Evolutionary conservation across 1,140 invertebrate genomes (phyloP).

Genomic region (Lordiphosa collinella): DNA sequence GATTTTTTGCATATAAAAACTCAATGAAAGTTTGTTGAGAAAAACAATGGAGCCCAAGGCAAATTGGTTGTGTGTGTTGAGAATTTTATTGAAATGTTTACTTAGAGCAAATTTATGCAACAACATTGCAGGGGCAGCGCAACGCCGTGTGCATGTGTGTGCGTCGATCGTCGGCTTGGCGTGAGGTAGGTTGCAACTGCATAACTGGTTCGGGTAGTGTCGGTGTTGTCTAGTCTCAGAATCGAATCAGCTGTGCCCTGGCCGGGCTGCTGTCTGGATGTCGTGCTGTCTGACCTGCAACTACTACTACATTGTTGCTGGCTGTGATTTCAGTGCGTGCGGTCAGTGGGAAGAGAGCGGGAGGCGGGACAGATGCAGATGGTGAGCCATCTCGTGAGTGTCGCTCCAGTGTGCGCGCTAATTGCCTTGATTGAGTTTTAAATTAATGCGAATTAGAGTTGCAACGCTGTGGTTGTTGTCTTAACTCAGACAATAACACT

Average conservation of each 20-base stretch:
- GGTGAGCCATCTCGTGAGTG: slow-evolving; percentile 34
- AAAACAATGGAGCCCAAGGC: slow-evolving; percentile 62
- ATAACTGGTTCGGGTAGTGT: slow-evolving; percentile 29
- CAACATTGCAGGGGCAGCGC: slow-evolving; percentile 34
- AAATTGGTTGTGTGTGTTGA: slow-evolving; percentile 31
- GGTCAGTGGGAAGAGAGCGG: slow-evolving; percentile 11
- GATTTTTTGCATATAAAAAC: slow-evolving; percentile 60
- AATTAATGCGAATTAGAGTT: slow-evolving; percentile 76
- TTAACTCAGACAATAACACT: slow-evolving; percentile 38
- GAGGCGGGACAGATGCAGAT: slow-evolving; percentile 7
- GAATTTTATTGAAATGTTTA: slow-evolving; percentile 60
- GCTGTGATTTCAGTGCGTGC: slow-evolving; percentile 34
- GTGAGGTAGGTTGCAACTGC: slow-evolving; percentile 65
- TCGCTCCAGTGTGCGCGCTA: slow-evolving; percentile 57
- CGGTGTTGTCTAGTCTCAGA: slow-evolving; percentile 17
- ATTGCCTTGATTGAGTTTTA: slow-evolving; percentile 77
- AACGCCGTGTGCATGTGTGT: slow-evolving; percentile 15
- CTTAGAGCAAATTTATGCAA: slow-evolving; percentile 64
- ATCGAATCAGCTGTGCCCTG: slow-evolving; percentile 39
- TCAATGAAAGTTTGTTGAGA: slow-evolving; percentile 71
- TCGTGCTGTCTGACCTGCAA: slow-evolving; percentile 26
- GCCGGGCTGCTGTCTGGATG: slow-evolving; percentile 48
- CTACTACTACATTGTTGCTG: slow-evolving; percentile 55
- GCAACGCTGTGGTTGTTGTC: slow-evolving; percentile 30
- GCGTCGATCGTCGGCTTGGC: slow-evolving; percentile 38